Evolutionary conservation across 2,888 invertebrate species (phyloP), one percentile per base, ranked within the genome.

Genomic region (Caenorhabditis zanzibari): DNA sequence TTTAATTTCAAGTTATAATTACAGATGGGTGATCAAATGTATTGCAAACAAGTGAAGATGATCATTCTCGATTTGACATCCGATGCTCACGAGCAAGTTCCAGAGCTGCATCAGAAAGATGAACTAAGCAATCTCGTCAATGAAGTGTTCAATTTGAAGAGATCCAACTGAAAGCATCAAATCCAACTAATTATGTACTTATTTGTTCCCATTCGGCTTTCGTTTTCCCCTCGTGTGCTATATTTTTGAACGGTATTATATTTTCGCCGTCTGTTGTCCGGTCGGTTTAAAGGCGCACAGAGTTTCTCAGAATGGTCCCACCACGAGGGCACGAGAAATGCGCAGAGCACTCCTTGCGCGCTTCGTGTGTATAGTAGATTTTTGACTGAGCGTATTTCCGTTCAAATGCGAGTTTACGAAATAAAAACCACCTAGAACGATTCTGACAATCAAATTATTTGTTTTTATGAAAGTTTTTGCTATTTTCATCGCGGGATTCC

Each of bases 1-100:
- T 38, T n/a, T 14, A 32, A 38, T 49, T 32, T 56, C 22, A 16
- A 64, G 4, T 64, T 19, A 1, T 28, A 12, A 4, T 58, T 75
- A 1, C 47, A 77, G 77, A 61, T 77, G 77, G 77, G 77, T n/a
- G 77, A 77, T 24, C 77, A 71, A 44, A 77, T 77, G 69, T 77
- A 77, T 24, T 77, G 77, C 59, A 77, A 77, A 10, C 77, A 77
- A 44, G 69, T 77, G 22, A 69, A 69, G 41, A 71, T 77, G 54
- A 77, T 77, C 49, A 77, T 77, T 52, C 77, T 77, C 28, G 77
- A 77, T 47, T 61, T 77, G 63, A 77, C 77, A 7, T 77, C 77
- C 9, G 77, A 77, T 26, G 77, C 77, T 32, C 77, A 77, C 26
- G 77, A 63, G 9, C 68, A 71, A 32, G 77, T 77, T 24, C 69